These are phyloP conservation scores for Hanleya hanleyi DNA, from an alignment of 2,888 invertebrate genomes.

Conservation along the genomic window DNA sequence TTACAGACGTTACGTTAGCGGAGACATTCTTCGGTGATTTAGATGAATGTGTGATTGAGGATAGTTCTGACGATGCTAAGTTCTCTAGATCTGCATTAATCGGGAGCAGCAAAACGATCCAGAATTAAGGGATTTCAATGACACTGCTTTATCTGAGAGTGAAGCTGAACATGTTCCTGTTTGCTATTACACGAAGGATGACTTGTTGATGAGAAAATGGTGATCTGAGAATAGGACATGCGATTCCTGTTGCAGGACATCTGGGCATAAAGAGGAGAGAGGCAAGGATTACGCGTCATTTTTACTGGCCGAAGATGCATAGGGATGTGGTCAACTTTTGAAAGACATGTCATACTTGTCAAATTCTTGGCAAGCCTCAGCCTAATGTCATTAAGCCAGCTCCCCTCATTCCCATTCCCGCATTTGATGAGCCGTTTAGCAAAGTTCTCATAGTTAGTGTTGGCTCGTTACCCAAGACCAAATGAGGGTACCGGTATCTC, in stretches of 20 bases:
- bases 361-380: slow-evolving; percentile 12
- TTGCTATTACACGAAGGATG: slow-evolving; percentile 9
- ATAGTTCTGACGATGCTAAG: background rate
- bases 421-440: too few relatives aligned
- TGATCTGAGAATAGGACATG: slow-evolving; percentile 9
- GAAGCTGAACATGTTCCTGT: slow-evolving; percentile 7
- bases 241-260: slow-evolving; percentile 11
- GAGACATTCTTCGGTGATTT: background rate
- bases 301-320: slow-evolving; percentile 20
- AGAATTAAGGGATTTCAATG: background rate
- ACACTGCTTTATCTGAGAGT: background rate
- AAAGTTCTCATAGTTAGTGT: background rate
- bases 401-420: too few relatives aligned
- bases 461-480: background rate
- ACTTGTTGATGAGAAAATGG: slow-evolving; percentile 16
- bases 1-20: background rate
- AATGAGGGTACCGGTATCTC: background rate
- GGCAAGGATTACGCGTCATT: slow-evolving; percentile 6
- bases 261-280: slow-evolving; percentile 11
- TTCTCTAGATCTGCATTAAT: background rate
- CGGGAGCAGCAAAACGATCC: background rate
- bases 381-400: background rate
- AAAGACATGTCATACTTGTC: slow-evolving; percentile 20
- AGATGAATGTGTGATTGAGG: background rate
- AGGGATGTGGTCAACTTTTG: slow-evolving; percentile 18